phyloP scores from a whole-genome alignment of 2,113 vertebrate genomes.

The Gobiocypris rarus region DNA sequence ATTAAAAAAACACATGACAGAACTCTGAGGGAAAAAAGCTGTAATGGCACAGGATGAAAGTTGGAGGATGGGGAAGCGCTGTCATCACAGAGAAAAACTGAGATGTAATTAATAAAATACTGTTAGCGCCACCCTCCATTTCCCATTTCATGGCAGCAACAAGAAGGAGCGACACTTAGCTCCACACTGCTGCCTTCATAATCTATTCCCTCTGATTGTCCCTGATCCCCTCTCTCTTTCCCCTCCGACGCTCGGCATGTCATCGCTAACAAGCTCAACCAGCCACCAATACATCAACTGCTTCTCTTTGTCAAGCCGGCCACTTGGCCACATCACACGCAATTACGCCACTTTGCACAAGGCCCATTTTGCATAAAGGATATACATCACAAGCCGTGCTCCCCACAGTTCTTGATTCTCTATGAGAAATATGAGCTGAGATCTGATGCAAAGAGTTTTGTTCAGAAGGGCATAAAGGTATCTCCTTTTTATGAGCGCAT shows the following conservation, averaged over 20 bases:
- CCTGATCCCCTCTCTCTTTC: constrained; percentile 64
- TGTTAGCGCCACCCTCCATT: constrained; percentile 74
- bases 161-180: constrained; percentile 78
- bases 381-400: neutral
- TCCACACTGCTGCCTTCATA: constrained; percentile 83
- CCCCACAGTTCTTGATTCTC: constrained; percentile 72
- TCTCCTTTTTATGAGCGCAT: neutral
- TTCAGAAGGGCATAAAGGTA: neutral
- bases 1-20: constrained; percentile 54
- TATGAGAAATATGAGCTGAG: constrained; percentile 73
- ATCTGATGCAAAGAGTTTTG: constrained; percentile 40
- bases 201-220: constrained; percentile 82
- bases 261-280: constrained; percentile 89
- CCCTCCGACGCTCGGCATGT: constrained; percentile 65
- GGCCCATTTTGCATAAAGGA: constrained; percentile 75
- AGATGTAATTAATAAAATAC: constrained; percentile 73
- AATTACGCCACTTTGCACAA: constrained; percentile 82
- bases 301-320: constrained; percentile 85
- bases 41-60: neutral
- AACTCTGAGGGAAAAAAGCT: constrained; percentile 57
- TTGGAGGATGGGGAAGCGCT: neutral
- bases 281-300: constrained; percentile 94
- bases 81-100: constrained; percentile 17
- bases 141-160: constrained; percentile 78
- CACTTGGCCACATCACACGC: constrained; percentile 86